Conservation (phyloP, 2,113 vertebrate species). For the Paratilapia polleni region DNA sequence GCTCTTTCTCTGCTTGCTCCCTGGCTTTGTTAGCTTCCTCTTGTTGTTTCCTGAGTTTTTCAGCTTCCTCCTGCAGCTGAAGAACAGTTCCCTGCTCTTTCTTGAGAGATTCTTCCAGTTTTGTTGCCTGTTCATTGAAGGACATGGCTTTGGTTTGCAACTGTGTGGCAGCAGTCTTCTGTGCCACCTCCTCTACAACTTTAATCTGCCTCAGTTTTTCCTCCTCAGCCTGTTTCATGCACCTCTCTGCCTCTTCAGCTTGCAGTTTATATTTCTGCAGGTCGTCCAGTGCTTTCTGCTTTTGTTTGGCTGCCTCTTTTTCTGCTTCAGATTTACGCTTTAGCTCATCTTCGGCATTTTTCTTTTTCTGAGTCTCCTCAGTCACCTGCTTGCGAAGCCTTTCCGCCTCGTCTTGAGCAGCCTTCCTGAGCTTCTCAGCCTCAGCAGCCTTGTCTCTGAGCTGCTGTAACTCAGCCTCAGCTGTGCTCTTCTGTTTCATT, state of each 20-base stretch:
- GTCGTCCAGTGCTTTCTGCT: slow-evolving; percentile 88
- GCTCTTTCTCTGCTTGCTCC: slow-evolving; percentile 89
- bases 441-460: slow-evolving; percentile 84
- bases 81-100: slow-evolving; percentile 88
- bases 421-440: slow-evolving; percentile 87
- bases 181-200: slow-evolving; percentile 88
- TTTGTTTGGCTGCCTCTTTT: slow-evolving; percentile 89
- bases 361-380: slow-evolving; percentile 93
- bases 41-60: slow-evolving; percentile 86
- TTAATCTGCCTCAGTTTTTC: slow-evolving; percentile 90
- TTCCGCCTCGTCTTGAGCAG: slow-evolving; percentile 92
- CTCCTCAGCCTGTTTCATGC: slow-evolving; percentile 89
- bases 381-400: slow-evolving; percentile 90
- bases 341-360: slow-evolving; percentile 91
- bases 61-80: slow-evolving; percentile 91
- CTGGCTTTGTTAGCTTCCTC: slow-evolving; percentile 86
- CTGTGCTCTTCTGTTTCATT: slow-evolving; percentile 82
- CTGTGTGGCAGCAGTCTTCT: slow-evolving; percentile 83
- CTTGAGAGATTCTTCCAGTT: slow-evolving; percentile 89
- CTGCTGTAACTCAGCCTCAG: slow-evolving; percentile 86
- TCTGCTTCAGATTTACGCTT: slow-evolving; percentile 89
- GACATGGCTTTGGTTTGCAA: slow-evolving; percentile 86
- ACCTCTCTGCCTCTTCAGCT: slow-evolving; percentile 90
- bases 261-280: slow-evolving; percentile 88
- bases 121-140: slow-evolving; percentile 83